Percentiles rank a stretch among this genome's conserved stretches.
Conservation (phyloP, 2,113 vertebrate genomes). For the Clarias macrocephalus region DNA sequence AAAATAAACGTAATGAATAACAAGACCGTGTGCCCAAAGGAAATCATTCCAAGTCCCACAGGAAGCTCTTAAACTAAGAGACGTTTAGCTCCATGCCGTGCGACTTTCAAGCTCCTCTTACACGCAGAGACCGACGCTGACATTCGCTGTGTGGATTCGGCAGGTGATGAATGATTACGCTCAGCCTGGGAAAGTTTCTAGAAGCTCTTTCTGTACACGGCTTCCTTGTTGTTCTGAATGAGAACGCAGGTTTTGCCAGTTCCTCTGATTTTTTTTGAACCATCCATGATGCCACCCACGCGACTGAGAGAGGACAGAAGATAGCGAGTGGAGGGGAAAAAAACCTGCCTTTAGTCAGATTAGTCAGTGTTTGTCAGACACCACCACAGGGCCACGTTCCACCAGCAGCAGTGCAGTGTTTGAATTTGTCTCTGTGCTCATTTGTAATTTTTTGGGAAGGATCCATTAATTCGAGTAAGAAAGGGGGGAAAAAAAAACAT, state of each 20-base stretch:
- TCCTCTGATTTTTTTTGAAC: not conserved
- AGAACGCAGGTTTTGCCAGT: not conserved
- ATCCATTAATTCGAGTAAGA: not conserved
- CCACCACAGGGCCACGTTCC: slow-evolving; percentile 12
- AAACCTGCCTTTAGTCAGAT: not conserved
- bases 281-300: not conserved
- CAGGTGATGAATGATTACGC: not conserved
- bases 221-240: not conserved
- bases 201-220: not conserved
- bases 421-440: slow-evolving; percentile 7
- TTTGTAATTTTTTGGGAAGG: not conserved
- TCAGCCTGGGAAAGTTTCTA: slow-evolving; percentile 20
- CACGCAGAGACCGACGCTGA: not conserved
- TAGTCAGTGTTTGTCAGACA: not conserved
- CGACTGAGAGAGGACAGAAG: slow-evolving; percentile 11
- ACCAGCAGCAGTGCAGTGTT: slow-evolving; percentile 39
- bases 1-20: not conserved
- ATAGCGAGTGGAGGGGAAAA: not conserved
- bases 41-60: not conserved
- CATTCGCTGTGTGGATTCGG: not conserved
- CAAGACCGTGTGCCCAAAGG: not conserved
- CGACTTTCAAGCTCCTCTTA: not conserved
- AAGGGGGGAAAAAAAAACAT: too few species aligned
- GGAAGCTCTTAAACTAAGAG: slow-evolving; percentile 28
- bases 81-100: not conserved